Base-by-base conservation (phyloP, 2,888 invertebrate genomes). In the Amphiduros pacificus region DNA sequence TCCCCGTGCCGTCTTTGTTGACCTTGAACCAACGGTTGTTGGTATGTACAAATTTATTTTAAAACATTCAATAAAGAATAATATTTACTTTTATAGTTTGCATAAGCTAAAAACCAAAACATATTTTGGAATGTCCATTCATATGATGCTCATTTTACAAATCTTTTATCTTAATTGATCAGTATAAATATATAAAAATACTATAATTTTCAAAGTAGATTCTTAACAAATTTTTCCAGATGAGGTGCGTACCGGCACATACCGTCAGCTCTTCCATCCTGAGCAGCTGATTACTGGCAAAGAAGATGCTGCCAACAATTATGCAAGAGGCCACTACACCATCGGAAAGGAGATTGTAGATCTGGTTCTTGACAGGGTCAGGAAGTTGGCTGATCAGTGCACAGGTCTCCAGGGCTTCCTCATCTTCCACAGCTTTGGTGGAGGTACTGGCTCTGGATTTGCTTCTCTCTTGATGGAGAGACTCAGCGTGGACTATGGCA, bases 21-120 rank as follows among this genome's bases (percentile, higher is more conserved):
- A 97, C 84, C 86, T 97, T 82, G 96, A 96, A 85, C 96, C 96
- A 65, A 95, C 95, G 71, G 96, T 96, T 77, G 94, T 96, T 68
- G 66, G 67, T 67, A 40, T 36, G 62, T 50, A 51, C 20, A 44
- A 6, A 17, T 11, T 44, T 6, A 44, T 44, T n/a, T 11, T 44
- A n/a, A n/a, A n/a, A n/a, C n/a, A n/a, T n/a, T n/a, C n/a, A n/a
- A n/a, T n/a, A n/a, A n/a, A n/a, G n/a, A n/a, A n/a, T n/a, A n/a
- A n/a, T n/a, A n/a, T n/a, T n/a, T n/a, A n/a, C n/a, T n/a, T n/a
- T n/a, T n/a, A n/a, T n/a, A n/a, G n/a, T n/a, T n/a, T n/a, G n/a
- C n/a, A n/a, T n/a, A n/a, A n/a, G n/a, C n/a, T n/a, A n/a, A n/a
- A n/a, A n/a, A n/a, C n/a, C n/a, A n/a, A n/a, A n/a, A n/a, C n/a